phyloP scores from a whole-genome alignment of 2,888 invertebrate species.

The Adelognathus sp. region DNA sequence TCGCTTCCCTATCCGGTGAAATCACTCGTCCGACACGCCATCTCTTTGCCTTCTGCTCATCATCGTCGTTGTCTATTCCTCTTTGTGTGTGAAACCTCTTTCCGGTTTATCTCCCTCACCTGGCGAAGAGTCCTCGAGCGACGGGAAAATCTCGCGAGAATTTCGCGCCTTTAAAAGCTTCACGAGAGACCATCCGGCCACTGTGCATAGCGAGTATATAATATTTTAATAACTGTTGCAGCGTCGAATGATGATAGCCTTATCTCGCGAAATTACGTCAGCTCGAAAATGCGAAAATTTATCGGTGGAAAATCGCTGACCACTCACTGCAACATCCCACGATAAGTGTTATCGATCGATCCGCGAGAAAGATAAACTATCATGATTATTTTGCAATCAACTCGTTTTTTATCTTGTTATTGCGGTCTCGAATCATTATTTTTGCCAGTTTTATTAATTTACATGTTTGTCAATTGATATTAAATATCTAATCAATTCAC shows the following conservation, averaged over 20 bases:
- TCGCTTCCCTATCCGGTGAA: constrained; percentile 46
- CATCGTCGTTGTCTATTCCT: constrained; percentile 32
- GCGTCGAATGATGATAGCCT: background rate
- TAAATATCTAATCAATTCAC: too few species aligned
- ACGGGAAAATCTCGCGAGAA: constrained; percentile 4
- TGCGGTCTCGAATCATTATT: too few species aligned
- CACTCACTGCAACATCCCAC: background rate
- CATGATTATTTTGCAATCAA: too few species aligned
- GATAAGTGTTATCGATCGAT: background rate
- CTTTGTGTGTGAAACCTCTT: constrained; percentile 1
- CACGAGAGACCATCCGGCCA: constrained; percentile 5
- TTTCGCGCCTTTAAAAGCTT: constrained; percentile 4
- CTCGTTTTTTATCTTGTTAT: too few species aligned
- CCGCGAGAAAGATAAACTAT: too few species aligned
- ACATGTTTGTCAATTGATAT: too few species aligned
- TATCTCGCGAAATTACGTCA: constrained; percentile 19
- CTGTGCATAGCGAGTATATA: background rate
- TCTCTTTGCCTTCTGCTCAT: constrained; percentile 37
- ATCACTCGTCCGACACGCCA: constrained; percentile 39
- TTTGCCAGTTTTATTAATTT: too few species aligned
- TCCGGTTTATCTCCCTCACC: constrained; percentile 50
- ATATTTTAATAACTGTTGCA: background rate
- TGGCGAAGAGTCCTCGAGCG: background rate
- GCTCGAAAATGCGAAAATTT: constrained; percentile 17
- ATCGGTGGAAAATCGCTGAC: background rate